Conservation (phyloP, 2,888 invertebrate species). For the Rhagonycha lutea region DNA sequence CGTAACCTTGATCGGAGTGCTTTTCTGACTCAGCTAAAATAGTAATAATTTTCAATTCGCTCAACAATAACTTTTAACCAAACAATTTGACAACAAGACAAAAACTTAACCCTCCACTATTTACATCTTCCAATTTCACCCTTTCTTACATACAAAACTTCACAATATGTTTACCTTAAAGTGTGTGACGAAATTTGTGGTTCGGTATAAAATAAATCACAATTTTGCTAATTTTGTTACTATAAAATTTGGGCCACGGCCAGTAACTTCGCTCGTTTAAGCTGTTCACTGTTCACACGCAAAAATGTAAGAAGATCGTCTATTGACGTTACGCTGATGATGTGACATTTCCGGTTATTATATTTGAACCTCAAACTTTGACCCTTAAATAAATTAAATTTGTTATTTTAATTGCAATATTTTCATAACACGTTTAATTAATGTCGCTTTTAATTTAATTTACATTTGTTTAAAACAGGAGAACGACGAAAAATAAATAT, state of each 20-base stretch:
- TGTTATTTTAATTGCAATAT: neutral
- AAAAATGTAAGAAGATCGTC: constrained; percentile 2
- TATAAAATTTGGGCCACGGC: constrained; percentile 6
- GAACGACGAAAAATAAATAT: neutral
- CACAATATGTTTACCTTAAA: neutral
- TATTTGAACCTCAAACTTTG: constrained; percentile 1
- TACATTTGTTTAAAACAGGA: neutral
- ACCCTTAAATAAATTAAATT: neutral
- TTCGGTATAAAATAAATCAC: neutral
- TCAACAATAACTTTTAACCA: neutral
- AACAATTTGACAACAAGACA: constrained; percentile 20
- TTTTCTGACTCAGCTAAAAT: constrained; percentile 36
- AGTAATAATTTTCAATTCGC: neutral
- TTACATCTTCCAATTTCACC: neutral
- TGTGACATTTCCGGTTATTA: constrained; percentile 42
- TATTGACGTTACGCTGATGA: constrained; percentile 45
- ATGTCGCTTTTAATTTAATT: neutral
- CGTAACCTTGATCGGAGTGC: constrained; percentile 34
- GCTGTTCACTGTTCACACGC: constrained; percentile 8
- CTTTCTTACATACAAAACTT: neutral
- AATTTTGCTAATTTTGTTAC: neutral
- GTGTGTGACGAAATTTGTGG: neutral
- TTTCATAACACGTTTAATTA: neutral
- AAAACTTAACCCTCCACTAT: constrained; percentile 2
- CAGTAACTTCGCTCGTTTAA: neutral